Percentiles rank a stretch among this genome's conserved stretches.
Evolutionary conservation across 2,888 invertebrate genomes (phyloP).

Genomic region (Acleris literana): DNA sequence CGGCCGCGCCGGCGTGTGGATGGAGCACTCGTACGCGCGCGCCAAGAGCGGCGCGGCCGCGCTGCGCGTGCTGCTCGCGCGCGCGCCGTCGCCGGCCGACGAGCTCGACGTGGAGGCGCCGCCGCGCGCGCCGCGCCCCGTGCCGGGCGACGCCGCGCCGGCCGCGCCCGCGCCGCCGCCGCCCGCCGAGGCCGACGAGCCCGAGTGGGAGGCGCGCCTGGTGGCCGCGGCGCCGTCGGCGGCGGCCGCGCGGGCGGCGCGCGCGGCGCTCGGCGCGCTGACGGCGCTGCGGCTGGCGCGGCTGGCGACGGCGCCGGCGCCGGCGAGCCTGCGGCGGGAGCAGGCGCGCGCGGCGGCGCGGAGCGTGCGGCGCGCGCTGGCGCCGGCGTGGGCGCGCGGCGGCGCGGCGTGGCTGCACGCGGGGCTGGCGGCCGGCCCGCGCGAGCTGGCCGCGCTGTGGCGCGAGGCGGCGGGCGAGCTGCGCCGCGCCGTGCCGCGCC

Average conservation of each 20-base stretch:
- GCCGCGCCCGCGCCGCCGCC: slow-evolving; percentile 35
- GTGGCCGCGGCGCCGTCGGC: slow-evolving; percentile 52
- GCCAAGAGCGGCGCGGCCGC: slow-evolving; percentile 45
- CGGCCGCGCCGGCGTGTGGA: slow-evolving; percentile 59
- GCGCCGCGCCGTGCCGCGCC: slow-evolving; percentile 53
- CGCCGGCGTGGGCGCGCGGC: slow-evolving; percentile 46
- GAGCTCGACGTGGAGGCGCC: slow-evolving; percentile 38
- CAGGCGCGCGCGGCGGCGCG: slow-evolving; percentile 45
- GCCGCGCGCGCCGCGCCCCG: slow-evolving; percentile 39
- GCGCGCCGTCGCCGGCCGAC: slow-evolving; percentile 41
- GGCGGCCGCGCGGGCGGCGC: slow-evolving; percentile 54
- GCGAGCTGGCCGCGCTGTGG: slow-evolving; percentile 48
- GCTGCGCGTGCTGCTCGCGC: slow-evolving; percentile 52
- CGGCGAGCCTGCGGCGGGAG: slow-evolving; percentile 35
- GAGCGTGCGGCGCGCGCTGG: slow-evolving; percentile 36
- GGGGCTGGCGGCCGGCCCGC: slow-evolving; percentile 47
- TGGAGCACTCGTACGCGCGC: slow-evolving; percentile 73
- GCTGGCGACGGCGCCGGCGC: slow-evolving; percentile 43
- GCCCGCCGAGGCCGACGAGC: slow-evolving; percentile 40
- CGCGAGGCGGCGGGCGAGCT: slow-evolving; percentile 52
- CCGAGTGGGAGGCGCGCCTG: slow-evolving; percentile 57
- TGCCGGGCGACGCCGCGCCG: slow-evolving; percentile 37
- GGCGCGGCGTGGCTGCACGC: slow-evolving; percentile 52
- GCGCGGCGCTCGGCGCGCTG: slow-evolving; percentile 47
- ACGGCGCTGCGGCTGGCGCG: slow-evolving; percentile 54